Evolutionary conservation across 1,140 invertebrate genomes (phyloP), one percentile per base, ranked within the genome.

Genomic region (Schlechtendalia chinensis): DNA sequence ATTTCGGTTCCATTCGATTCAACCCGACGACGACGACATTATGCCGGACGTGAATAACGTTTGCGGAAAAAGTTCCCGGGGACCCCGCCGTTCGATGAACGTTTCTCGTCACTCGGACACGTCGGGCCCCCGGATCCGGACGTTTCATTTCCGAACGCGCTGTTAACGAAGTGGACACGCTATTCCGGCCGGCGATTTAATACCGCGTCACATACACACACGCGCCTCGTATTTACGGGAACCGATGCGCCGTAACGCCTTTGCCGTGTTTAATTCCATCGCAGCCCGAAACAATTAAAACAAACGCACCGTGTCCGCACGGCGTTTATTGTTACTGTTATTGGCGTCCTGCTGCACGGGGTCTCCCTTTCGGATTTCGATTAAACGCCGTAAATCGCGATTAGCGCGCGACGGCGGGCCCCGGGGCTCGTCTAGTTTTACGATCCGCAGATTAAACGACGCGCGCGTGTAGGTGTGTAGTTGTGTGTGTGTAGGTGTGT

Each of bases 261-360:
- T 45, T 47, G 58, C 22, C 54, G 53, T 27, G 72, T 75, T 75
- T 75, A 75, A 75, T 75, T 58, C 74, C 54, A 19, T 61, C 39
- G 67, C 27, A 39, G 58, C 74, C 74, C 8, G 17, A 77, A 58
- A 77, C 74, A 77, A 77, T 77, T 77, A 77, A 77, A 77, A 77
- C 58, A 77, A 77, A 77, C 74, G 74, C 61, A 77, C 74, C 74
- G 74, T 77, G 27, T 77, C 74, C n/a, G 32, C 29, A 3, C 17
- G 50, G 54, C 72, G 74, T 77, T 77, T 77, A 77, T 77, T 77
- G 58, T 77, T 77, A 77, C 56, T 61, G 54, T 61, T 77, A 77
- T 77, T 47, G 56, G 54, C n/a, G 58, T 53, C 67, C 45, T 24
- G 58, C 22, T 1, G 24, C 58, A 17, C 39, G 16, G 65, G 11